Base-by-base conservation (phyloP, 2,113 vertebrate species). In the Centropus bengalensis region DNA sequence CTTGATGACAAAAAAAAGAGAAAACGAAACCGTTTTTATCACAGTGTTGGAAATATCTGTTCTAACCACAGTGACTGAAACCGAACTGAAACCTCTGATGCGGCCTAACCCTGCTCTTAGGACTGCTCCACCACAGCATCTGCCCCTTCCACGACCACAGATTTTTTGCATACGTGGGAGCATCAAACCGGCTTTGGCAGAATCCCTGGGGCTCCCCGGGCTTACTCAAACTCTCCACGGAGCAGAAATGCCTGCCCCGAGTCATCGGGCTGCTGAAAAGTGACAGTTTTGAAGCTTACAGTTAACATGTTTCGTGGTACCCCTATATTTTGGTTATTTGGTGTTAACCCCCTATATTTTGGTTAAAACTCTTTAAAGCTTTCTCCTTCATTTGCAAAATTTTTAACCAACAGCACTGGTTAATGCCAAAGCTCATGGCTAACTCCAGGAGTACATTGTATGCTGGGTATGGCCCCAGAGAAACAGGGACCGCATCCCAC, bases 161-260 rank as follows among this genome's bases (percentile, higher is more conserved):
- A 28, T 49, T n/a, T 69, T 96, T 82, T 93, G 85, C 88, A 63
- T 90, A 80, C 1, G 51, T 94, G 38, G 90, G 90, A 91, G 82
- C 77, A 88, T 26, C 55, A 93, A 95, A 91, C 86, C 88, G 77
- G 86, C 88, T 88, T 77, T 90, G 92, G 90, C 88, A 88, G 86
- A 86, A 74, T 56, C 93, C 93, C 92, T 82, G 82, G 36, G 55
- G 62, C 81, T 54, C 3, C 36, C 74, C 1, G 2, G 86, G 88
- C 94, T 90, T 47, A 32, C 52, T 63, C 64, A 44, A 54, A 67
- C 42, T 49, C 40, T 67, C 67, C 24, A 0, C 10, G 64, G 3
- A 70, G 94, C 56, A 83, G 70, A 76, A 91, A 70, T 55, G 75
- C 79, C 71, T 73, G 40, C 45, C 33, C 44, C 63, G 18, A 67